Conservation (phyloP, 2,113 vertebrate species). For the Urocynchramus pylzowi region DNA sequence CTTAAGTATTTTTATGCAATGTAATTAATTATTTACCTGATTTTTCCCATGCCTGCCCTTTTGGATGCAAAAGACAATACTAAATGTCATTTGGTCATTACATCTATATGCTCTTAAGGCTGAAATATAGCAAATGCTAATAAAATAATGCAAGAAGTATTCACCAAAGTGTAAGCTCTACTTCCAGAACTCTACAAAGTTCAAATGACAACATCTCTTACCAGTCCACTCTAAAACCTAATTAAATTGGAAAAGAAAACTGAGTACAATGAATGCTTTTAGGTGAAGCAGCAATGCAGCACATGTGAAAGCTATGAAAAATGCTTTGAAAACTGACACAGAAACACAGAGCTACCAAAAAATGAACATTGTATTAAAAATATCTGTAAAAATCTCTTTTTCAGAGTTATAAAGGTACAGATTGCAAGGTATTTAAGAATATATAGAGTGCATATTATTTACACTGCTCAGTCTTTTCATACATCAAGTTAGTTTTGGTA, state of each 20-base stretch:
- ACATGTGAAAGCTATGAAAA: not conserved
- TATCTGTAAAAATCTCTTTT: not conserved
- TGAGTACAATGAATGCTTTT: not conserved
- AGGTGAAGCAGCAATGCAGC: not conserved
- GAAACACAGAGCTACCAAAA: not conserved
- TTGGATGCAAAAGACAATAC: conserved; percentile 3
- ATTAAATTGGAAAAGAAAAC: not conserved
- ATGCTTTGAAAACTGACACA: not conserved
- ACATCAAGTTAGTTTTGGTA: not conserved
- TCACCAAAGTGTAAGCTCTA: not conserved
- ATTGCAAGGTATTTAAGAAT: not conserved
- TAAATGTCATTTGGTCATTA: not conserved
- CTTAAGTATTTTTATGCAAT: conserved; percentile 39
- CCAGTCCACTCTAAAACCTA: not conserved
- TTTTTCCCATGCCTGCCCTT: conserved; percentile 20
- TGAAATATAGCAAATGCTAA: not conserved
- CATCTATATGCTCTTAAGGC: not conserved
- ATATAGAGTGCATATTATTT: not conserved
- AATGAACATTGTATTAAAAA: not conserved
- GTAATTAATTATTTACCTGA: conserved; percentile 72
- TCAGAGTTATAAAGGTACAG: not conserved
- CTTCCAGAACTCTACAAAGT: not conserved
- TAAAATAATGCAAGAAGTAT: not conserved
- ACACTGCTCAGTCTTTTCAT: not conserved
- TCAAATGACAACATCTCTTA: not conserved